Conservation (phyloP, 2,113 vertebrate genomes). For the Sylvietta virens region DNA sequence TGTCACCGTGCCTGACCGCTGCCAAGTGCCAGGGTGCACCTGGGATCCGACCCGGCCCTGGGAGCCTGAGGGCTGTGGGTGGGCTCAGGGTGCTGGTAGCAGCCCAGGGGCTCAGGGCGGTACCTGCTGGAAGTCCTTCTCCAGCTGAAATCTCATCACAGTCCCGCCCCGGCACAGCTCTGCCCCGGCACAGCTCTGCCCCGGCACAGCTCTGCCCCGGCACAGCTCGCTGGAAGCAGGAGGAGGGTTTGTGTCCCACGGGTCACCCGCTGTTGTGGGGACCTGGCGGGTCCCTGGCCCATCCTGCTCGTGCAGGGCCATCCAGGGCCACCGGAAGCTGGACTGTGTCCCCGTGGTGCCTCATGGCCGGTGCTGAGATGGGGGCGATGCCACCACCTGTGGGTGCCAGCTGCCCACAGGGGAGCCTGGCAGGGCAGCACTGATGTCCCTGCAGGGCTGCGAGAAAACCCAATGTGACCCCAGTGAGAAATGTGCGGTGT, state of each 20-base stretch:
- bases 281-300: neutral
- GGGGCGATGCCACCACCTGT: neutral
- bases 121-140: rapidly evolving
- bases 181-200: rapidly evolving
- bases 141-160: neutral
- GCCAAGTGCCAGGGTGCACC: rapidly evolving
- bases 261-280: neutral
- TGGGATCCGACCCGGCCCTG: neutral
- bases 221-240: neutral
- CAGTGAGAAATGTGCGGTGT: rapidly evolving
- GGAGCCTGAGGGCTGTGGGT: neutral
- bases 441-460: neutral
- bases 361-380: neutral
- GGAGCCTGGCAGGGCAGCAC: neutral
- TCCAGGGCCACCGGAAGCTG: neutral
- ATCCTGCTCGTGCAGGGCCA: rapidly evolving
- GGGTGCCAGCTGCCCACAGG: neutral
- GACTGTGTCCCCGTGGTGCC: rapidly evolving
- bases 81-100: neutral
- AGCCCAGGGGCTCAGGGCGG: neutral
- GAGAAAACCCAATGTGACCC: neutral
- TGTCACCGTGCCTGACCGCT: rapidly evolving
- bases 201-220: rapidly evolving
- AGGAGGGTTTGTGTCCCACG: neutral
- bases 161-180: rapidly evolving